These are phyloP conservation scores for Drosophila nikananu DNA, from an alignment of 1,140 invertebrate species.

Conservation along the genomic window DNA sequence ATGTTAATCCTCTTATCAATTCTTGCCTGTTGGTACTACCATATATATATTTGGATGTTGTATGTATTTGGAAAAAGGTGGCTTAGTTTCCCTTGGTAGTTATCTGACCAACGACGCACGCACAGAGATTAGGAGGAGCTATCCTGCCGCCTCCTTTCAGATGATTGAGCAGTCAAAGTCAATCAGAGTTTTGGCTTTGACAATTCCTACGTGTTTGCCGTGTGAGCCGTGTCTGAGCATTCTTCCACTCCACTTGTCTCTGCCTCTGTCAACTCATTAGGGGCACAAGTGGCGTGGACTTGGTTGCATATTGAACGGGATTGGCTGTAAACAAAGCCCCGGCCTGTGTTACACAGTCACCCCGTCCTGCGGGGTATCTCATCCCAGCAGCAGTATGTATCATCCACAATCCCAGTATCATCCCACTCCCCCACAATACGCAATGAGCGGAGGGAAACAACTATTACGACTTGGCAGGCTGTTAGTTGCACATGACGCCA, in stretches of 20 bases:
- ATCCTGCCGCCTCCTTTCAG: not conserved
- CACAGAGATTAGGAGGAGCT: not conserved
- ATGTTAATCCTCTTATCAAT: slow-evolving; percentile 16
- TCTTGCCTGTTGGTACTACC: too few relatives aligned
- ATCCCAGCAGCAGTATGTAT: not conserved
- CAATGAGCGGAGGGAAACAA: slow-evolving; percentile 19
- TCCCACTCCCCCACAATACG: not conserved
- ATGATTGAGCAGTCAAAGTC: slow-evolving; percentile 30
- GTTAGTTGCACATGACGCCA: slow-evolving; percentile 56
- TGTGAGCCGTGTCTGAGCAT: slow-evolving; percentile 6
- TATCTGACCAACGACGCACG: slow-evolving; percentile 6
- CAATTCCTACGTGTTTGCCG: slow-evolving; percentile 15
- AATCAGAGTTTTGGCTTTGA: slow-evolving; percentile 33
- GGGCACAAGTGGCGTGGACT: slow-evolving; percentile 40
- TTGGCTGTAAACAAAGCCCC: slow-evolving; percentile 62
- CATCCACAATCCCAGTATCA: too few relatives aligned
- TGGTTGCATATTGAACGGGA: slow-evolving; percentile 64
- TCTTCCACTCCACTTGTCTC: slow-evolving; percentile 9
- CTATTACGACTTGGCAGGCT: slow-evolving; percentile 53
- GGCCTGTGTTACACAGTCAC: slow-evolving; percentile 38
- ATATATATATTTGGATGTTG: too few relatives aligned
- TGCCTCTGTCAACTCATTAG: slow-evolving; percentile 53
- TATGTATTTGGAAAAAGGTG: not conserved
- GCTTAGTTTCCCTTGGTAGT: not conserved
- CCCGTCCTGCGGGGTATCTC: not conserved